Evolutionary conservation across 2,113 vertebrate species (phyloP), one percentile per base, ranked within the genome.

Genomic region (Mugil cephalus): DNA sequence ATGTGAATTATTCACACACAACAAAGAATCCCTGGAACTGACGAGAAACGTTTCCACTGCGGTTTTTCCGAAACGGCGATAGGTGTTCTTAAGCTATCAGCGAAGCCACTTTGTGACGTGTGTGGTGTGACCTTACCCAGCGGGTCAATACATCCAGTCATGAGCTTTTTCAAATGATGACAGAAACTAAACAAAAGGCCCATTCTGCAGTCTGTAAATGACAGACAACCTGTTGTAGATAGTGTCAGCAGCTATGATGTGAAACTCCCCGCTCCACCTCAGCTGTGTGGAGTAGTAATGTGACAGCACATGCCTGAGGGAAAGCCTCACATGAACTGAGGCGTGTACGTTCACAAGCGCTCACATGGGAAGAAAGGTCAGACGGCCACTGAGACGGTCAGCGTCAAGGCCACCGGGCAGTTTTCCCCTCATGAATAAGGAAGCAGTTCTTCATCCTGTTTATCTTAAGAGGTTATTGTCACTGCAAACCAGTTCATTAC

Each of bases 401-500:
- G 64, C 24, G 18, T 43, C n/a, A 43, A 43, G 38, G 65, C 39
- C 0, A 8, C 47, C 4, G 63, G 69, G 34, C 24, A 56, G 75
- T 40, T 78, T 79, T 74, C 60, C 58, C 71, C 58, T 83, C 0
- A 7, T 86, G 52, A 79, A 87, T 76, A 61, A 87, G 78, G 53
- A 63, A 85, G 19, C 45, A 43, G 42, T 47, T 50, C 58, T n/a
- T n/a, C n/a, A n/a, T n/a, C n/a, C n/a, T n/a, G 58, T 40, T 45
- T 46, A 62, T 43, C 15, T 19, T 9, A 13, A 17, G 36, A 18
- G 10, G 10, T 45, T 47, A 52, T 54, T 43, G 58, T 67, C 60
- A 39, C 46, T 54, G 17, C 3, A 8, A 5, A 10, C 6, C 51
- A 45, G 38, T 48, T 66, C 48, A 30, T 30, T 30, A 30, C 24